Evolutionary conservation across 2,113 vertebrate genomes (phyloP), one percentile per base, ranked within the genome.

Genomic region (Eclectus roratus): DNA sequence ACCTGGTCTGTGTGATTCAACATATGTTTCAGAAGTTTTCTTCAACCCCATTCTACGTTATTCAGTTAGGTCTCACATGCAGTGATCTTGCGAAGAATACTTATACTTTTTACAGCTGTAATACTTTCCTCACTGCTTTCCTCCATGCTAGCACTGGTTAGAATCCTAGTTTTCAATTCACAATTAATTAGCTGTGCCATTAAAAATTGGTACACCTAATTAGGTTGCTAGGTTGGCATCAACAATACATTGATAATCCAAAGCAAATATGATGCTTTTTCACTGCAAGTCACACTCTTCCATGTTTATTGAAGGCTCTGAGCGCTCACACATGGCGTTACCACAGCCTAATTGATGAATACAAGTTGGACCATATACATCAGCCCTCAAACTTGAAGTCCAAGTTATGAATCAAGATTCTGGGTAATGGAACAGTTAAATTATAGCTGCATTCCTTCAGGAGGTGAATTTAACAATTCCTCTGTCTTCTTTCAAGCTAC

Each of bases 241-340:
- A 95, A 96, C 94, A 97, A 89, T 94, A 92, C 89, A 89, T 91
- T 91, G 96, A 92, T 92, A 96, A 97, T 94, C 78, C 91, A 95
- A 95, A 97, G 93, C 81, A 97, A 95, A 91, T 84, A 87, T 15
- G 77, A 93, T 69, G 88, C 81, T 96, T 81, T 87, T 80, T 37
- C 78, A 71, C 14, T 19, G 76, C 64, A 93, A 77, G 53, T 49
- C 86, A 64, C 85, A 66, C 58, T 61, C 90, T 13, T 47, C 77
- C 43, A 6, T 43, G 71, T 88, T 89, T 88, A 66, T 10, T 31
- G 85, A 88, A 80, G 80, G 88, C 80, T 93, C 71, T 19, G 64
- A 83, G 71, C 27, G 71, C 83, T 68, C 85, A 73, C 82, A 61
- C 82, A 29, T 13, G 55, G 64, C 70, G 72, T 88, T 80, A 49